Conservation (phyloP, 2,888 invertebrate genomes). For the Erebia palarica region DNA sequence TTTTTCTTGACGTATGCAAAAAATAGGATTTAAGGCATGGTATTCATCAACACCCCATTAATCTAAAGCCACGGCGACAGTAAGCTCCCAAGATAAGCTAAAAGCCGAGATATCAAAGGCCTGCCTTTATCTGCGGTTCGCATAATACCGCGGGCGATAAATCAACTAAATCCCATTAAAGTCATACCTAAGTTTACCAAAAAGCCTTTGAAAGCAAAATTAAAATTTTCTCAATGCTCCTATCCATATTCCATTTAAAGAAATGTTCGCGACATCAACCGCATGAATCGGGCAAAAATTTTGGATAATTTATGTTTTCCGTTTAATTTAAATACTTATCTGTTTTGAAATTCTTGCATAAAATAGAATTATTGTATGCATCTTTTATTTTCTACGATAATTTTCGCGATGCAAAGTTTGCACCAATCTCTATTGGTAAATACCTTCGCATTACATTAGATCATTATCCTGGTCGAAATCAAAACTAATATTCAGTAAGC, state of each 20-base stretch:
- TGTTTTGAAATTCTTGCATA: too few relatives aligned
- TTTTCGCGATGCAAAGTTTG: too few relatives aligned
- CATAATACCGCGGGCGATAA: constrained; percentile 24
- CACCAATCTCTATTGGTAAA: too few relatives aligned
- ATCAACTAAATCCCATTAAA: constrained; percentile 24
- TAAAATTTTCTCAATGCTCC: background rate
- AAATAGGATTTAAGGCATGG: constrained; percentile 10
- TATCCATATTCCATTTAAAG: background rate
- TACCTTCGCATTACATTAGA: too few relatives aligned
- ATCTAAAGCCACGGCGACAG: constrained; percentile 18
- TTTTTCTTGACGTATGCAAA: background rate
- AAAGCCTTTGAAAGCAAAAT: constrained; percentile 21
- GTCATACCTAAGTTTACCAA: constrained; percentile 4
- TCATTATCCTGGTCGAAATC: too few relatives aligned
- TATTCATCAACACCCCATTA: constrained; percentile 23
- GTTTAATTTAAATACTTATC: too few relatives aligned
- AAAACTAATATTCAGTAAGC: too few relatives aligned
- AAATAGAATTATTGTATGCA: too few relatives aligned
- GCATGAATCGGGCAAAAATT: too few relatives aligned
- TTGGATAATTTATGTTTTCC: too few relatives aligned
- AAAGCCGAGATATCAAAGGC: constrained; percentile 26
- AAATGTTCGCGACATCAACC: background rate
- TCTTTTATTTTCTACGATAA: too few relatives aligned
- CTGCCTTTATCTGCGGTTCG: constrained; percentile 24
- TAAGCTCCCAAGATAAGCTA: constrained; percentile 19